Evolutionary conservation across 1,140 invertebrate species (phyloP).

Genomic region (Whitmania pigra): DNA sequence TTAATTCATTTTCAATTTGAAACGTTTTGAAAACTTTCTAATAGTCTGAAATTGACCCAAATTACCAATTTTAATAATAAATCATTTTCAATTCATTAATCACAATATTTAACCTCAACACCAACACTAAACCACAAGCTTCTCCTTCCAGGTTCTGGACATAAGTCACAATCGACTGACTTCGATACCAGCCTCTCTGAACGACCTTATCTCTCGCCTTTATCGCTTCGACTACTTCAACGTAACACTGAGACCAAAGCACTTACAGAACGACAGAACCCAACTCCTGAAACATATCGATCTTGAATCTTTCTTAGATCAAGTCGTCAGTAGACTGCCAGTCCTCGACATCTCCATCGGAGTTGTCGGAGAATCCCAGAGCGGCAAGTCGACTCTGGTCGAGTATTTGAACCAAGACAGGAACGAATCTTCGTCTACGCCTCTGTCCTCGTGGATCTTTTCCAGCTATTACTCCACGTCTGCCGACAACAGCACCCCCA

Average conservation of each 20-base stretch:
- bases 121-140: no score
- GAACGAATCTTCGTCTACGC: background rate
- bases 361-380: conserved; percentile 23
- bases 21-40: no score
- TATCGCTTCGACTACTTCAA: conserved; percentile 26
- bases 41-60: no score
- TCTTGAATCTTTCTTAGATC: conserved; percentile 19
- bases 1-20: background rate
- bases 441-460: background rate
- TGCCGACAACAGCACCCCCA: background rate
- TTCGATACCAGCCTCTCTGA: conserved; percentile 19
- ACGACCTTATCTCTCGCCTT: conserved; percentile 21
- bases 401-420: conserved; percentile 21
- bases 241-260: conserved; percentile 20
- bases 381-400: conserved; percentile 24
- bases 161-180: conserved; percentile 24
- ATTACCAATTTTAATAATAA: no score
- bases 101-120: no score
- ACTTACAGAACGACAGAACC: conserved; percentile 14
- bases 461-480: background rate
- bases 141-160: conserved; percentile 16
- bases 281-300: conserved; percentile 21
- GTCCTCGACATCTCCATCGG: conserved; percentile 20
- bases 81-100: no score
- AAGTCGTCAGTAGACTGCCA: conserved; percentile 3